Evolutionary conservation across 2,797 vertebrate genomes (phyloP).

Genomic region (Peromyscus nudipes): DNA sequence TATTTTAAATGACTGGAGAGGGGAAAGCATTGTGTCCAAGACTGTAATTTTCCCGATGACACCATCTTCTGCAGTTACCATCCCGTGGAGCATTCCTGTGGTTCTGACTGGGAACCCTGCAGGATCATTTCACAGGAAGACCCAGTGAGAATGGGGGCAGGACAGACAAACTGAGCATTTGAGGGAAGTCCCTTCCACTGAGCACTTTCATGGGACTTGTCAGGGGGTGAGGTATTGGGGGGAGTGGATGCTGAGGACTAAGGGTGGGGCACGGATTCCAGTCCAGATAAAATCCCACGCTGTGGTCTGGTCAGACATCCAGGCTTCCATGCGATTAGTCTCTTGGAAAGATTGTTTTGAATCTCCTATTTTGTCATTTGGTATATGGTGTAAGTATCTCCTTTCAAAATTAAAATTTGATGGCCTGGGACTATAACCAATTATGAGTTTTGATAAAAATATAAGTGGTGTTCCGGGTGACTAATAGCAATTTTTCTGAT

Average conservation of each 20-base stretch:
- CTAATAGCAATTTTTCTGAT: conserved; percentile 22
- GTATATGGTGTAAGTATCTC: conserved; percentile 50
- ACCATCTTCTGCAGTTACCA: conserved; percentile 87
- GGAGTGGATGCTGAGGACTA: conserved; percentile 66
- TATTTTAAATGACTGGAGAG: conserved; percentile 87
- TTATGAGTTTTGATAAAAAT: conserved; percentile 52
- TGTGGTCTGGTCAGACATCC: conserved; percentile 78
- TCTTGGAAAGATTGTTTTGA: conserved; percentile 74
- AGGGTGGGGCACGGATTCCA: conserved; percentile 66
- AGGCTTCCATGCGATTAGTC: conserved; percentile 77
- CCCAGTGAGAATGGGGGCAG: conserved; percentile 83
- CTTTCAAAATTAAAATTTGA: conserved; percentile 73
- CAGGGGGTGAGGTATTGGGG: conserved; percentile 77
- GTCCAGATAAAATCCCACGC: conserved; percentile 79
- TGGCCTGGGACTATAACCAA: conserved; percentile 58
- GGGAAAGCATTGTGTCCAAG: conserved; percentile 86
- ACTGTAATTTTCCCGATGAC: conserved; percentile 89
- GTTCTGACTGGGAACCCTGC: conserved; percentile 88
- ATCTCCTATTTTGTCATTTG: conserved; percentile 80
- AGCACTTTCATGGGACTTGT: conserved; percentile 62
- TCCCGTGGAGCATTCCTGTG: conserved; percentile 89
- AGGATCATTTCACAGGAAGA: conserved; percentile 87
- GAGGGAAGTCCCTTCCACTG: conserved; percentile 81
- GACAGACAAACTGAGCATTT: conserved; percentile 84
- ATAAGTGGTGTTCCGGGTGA: not conserved